These are phyloP conservation scores for Acronicta leporina DNA, from an alignment of 2,888 invertebrate species.

Conservation along the genomic window DNA sequence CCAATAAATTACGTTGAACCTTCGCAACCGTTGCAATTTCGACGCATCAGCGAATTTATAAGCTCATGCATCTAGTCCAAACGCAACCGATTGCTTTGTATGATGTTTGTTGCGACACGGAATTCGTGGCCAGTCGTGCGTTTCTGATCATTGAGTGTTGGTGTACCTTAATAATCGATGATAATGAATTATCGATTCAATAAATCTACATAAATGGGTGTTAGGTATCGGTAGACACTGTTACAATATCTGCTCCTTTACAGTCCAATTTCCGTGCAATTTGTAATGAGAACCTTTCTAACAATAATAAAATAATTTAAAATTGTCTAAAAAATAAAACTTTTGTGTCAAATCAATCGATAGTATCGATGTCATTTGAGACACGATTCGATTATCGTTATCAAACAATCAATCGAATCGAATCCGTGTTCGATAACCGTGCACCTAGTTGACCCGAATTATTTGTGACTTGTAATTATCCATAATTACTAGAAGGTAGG, in stretches of 20 bases:
- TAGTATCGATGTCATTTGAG: conserved; percentile 24
- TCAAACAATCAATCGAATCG: conserved; percentile 22
- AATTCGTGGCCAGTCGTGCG: conserved; percentile 61
- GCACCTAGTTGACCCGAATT: conserved; percentile 37
- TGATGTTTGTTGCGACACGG: conserved; percentile 60
- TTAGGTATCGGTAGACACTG: conserved; percentile 1
- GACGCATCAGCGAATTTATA: conserved; percentile 64
- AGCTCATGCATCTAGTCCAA: conserved; percentile 64
- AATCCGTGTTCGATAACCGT: conserved; percentile 12
- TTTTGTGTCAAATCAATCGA: conserved; percentile 14
- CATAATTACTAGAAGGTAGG: conserved; percentile 31
- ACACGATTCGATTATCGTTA: conserved; percentile 44
- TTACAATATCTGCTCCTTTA: not conserved
- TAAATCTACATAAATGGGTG: conserved; percentile 24
- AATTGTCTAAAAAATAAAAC: conserved; percentile 13
- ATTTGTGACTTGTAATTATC: conserved; percentile 37
- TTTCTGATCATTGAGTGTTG: conserved; percentile 49
- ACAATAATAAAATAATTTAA: conserved; percentile 7
- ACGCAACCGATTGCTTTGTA: conserved; percentile 60
- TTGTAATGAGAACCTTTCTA: not conserved
- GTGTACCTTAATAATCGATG: conserved; percentile 47
- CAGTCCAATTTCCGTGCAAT: not conserved
- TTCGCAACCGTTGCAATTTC: conserved; percentile 62
- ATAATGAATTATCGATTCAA: conserved; percentile 25
- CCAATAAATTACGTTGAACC: conserved; percentile 46